phyloP scores from a whole-genome alignment of 1,140 invertebrate genomes.

The Heliconius eleuchia region DNA sequence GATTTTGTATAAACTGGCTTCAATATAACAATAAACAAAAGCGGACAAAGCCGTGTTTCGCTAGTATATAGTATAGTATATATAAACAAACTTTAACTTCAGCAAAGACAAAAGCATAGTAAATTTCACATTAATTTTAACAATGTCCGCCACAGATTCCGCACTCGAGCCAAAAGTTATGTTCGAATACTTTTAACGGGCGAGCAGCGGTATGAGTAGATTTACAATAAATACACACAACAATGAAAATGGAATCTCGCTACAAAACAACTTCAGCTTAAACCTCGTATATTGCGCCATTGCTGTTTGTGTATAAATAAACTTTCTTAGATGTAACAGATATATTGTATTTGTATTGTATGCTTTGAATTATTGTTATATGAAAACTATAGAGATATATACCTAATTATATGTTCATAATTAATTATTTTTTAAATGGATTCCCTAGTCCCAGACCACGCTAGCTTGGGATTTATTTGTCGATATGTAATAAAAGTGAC shows the following conservation, averaged over 20 bases:
- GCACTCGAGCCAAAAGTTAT: constrained; percentile 72
- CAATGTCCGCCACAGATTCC: constrained; percentile 48
- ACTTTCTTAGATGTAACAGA: constrained; percentile 14
- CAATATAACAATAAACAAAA: too few species aligned
- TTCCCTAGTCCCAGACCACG: too few species aligned
- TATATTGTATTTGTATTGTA: constrained; percentile 4
- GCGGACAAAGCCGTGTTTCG: too few species aligned
- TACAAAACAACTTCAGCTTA: constrained; percentile 77
- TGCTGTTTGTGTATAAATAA: constrained; percentile 38
- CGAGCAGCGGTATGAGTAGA: constrained; percentile 74
- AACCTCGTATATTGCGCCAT: constrained; percentile 51
- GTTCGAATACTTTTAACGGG: constrained; percentile 74
- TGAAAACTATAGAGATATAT: not conserved
- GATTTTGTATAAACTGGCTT: too few species aligned
- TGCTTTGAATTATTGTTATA: not conserved
- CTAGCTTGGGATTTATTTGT: too few species aligned
- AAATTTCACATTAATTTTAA: constrained; percentile 50
- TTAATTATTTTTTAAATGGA: not conserved
- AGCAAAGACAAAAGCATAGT: constrained; percentile 3
- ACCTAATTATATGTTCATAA: not conserved
- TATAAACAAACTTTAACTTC: constrained; percentile 6
- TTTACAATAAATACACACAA: constrained; percentile 81
- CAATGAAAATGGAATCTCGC: constrained; percentile 79
- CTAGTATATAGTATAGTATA: not conserved
- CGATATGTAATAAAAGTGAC: too few species aligned